Evolutionary conservation across 1,140 invertebrate genomes (phyloP).

Genomic region (Drosophila sproati): DNA sequence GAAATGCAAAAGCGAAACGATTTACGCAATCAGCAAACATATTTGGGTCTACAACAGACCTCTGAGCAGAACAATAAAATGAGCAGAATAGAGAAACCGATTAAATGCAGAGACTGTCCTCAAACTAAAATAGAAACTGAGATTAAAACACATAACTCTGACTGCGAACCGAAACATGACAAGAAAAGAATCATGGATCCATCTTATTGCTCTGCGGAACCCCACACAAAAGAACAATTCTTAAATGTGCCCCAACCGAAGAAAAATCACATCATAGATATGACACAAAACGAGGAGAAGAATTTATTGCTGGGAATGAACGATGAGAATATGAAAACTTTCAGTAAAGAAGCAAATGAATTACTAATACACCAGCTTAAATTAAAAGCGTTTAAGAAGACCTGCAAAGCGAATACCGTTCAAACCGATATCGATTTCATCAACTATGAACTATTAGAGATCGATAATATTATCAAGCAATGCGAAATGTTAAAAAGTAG

Average conservation of each 20-base stretch:
- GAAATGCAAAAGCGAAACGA: constrained; percentile 17
- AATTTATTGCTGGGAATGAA: background rate
- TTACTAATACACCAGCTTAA: background rate
- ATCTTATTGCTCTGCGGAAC: background rate
- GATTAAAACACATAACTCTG: background rate
- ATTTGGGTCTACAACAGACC: background rate
- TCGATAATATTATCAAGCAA: constrained; percentile 31
- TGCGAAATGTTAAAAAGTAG: constrained; percentile 25
- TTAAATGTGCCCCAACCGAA: background rate
- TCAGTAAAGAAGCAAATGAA: background rate
- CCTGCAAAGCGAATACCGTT: background rate
- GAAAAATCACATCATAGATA: background rate
- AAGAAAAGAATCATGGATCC: background rate
- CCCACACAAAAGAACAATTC: background rate
- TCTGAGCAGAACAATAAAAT: background rate
- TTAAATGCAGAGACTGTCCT: background rate
- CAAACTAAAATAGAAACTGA: background rate
- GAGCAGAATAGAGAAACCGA: background rate
- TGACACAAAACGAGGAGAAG: background rate
- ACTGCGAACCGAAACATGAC: background rate
- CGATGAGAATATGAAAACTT: background rate
- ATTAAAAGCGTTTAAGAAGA: background rate
- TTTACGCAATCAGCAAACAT: background rate
- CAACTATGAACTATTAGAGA: constrained; percentile 5
- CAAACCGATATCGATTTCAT: background rate